Conservation (phyloP, 2,113 vertebrate genomes). For the Suricata suricatta region DNA sequence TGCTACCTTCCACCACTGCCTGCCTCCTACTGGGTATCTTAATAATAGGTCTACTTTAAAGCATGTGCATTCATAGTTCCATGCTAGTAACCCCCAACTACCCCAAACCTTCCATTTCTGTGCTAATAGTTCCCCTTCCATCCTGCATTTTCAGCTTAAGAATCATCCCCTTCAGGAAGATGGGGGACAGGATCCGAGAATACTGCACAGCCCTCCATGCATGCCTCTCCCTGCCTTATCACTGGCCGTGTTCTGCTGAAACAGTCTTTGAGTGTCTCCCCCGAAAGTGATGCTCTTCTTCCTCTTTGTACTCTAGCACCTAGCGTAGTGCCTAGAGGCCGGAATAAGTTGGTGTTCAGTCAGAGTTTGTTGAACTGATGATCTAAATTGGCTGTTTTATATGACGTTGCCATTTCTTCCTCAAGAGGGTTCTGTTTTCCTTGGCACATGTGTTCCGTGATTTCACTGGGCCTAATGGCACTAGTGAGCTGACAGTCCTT, state of each 20-base stretch:
- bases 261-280: background rate
- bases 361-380: slow-evolving; percentile 23
- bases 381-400: slow-evolving; percentile 17
- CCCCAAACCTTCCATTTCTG: background rate
- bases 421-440: slow-evolving; percentile 14
- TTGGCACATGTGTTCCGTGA: background rate
- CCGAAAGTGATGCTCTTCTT: background rate
- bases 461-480: background rate
- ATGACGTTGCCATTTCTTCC: background rate
- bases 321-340: background rate
- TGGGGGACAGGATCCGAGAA: background rate
- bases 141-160: background rate
- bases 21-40: background rate
- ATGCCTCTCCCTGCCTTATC: background rate
- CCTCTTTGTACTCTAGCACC: background rate
- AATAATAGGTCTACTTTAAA: background rate
- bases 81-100: background rate
- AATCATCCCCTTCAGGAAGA: background rate
- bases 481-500: background rate
- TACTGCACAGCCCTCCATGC: background rate
- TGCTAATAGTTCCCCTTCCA: background rate
- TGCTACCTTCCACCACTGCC: background rate
- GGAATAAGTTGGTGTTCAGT: background rate
- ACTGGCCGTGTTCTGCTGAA: background rate
- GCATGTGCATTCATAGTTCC: background rate